Evolutionary conservation across 2,888 invertebrate species (phyloP).

Genomic region (Eristalis tenax): DNA sequence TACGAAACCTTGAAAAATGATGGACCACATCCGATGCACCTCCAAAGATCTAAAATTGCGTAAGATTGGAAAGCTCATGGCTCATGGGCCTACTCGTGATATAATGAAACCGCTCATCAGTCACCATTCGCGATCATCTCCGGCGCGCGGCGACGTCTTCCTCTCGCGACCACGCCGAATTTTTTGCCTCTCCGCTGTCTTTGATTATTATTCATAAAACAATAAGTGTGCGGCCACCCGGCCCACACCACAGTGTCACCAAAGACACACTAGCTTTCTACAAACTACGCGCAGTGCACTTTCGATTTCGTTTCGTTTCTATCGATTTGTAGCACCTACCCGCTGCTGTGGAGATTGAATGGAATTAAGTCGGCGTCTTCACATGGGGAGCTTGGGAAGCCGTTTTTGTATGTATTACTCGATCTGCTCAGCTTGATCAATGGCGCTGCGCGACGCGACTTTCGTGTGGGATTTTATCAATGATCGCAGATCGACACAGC

Average conservation of each 20-base stretch:
- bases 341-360: background rate
- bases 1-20: background rate
- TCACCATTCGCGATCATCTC: background rate
- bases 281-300: slow-evolving; percentile 46
- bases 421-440: slow-evolving; percentile 7
- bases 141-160: background rate
- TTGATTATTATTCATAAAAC: slow-evolving; percentile 33
- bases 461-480: background rate
- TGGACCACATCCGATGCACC: background rate
- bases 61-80: slow-evolving; percentile 3
- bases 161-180: background rate
- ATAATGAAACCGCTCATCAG: slow-evolving; percentile 13
- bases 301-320: slow-evolving; percentile 61
- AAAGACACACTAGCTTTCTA: slow-evolving; percentile 50
- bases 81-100: slow-evolving; percentile 16
- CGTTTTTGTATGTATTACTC: background rate
- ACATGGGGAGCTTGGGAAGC: background rate
- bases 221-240: background rate
- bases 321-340: slow-evolving; percentile 22
- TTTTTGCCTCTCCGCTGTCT: background rate
- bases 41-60: slow-evolving; percentile 14
- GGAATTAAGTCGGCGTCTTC: background rate
- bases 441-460: background rate
- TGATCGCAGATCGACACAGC: background rate
- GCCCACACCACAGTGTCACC: slow-evolving; percentile 13